Base-by-base conservation (phyloP, 37 sponge, comb jelly and placozoan genomes). In the Crambe crambe region DNA sequence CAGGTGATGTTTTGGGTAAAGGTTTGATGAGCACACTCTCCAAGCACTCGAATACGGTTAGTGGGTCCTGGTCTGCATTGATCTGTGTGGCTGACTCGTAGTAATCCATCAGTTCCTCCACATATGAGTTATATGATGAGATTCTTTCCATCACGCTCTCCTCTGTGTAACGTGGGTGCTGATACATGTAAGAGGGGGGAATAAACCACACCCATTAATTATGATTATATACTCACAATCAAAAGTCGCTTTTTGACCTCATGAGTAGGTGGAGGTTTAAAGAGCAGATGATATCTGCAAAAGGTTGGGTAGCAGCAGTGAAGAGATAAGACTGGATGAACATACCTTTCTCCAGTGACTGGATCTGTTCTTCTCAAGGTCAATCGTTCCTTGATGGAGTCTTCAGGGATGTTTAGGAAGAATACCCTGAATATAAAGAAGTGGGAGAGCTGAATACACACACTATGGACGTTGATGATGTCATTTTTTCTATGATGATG, bases 41-140 rank as follows among this genome's bases (percentile, higher is more conserved):
- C 34, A 97, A 42, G 63, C 84, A 79, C 77, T 97, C 97, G 27
- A 86, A 91, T 68, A 97, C 92, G 38, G 92, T 89, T 66, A 83
- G 84, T 18, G 97, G 97, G 59, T 97, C 97, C 42, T 94, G 97
- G 77, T 97, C 97, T 29, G 89, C 94, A 31, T 93, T 97, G 30
- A 97, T 47, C 38, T 90, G 87, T 58, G 89, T 87, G 1, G 78
- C 82, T 40, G 23, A 70, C 15, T 31, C 27, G 72, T 91, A 93
- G 65, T 75, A 91, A 58, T 89, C 85, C 34, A 59, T 42, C 43
- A 93, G 79, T 3, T 89, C 90, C 30, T 91, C 89, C n/a, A 80
- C 56, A 22, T 76, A 75, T 1, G 27, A 58, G 29, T 93, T 77
- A 56, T 91, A 94, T 57, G 64, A 21, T 1, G 17, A 65, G 15